Conservation (phyloP, 2,888 invertebrate genomes). For the Melitaea athalia region DNA sequence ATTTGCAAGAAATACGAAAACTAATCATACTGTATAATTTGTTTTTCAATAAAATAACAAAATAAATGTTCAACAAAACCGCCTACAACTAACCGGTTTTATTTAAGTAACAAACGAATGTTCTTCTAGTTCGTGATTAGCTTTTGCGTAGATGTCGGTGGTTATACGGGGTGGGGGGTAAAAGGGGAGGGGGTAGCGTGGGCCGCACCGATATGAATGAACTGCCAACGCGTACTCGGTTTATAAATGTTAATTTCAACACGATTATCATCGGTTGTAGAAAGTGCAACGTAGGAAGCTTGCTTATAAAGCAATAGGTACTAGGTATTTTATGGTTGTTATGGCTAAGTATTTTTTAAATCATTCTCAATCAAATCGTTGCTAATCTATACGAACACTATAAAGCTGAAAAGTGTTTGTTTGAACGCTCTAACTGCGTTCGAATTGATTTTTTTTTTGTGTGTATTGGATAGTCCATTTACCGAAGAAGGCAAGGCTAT, state of each 20-base stretch:
- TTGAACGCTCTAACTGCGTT: no score
- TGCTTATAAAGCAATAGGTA: not conserved
- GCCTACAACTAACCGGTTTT: not conserved
- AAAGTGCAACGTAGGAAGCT: constrained; percentile 45
- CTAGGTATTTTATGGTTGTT: not conserved
- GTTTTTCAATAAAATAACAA: not conserved
- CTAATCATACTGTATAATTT: not conserved
- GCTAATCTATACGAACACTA: no score
- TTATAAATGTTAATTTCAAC: constrained; percentile 43
- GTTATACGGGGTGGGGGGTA: constrained; percentile 29
- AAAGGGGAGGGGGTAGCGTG: constrained; percentile 42
- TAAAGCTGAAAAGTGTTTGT: no score
- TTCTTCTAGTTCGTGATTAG: constrained; percentile 23
- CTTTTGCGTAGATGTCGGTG: constrained; percentile 20
- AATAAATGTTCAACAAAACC: not conserved
- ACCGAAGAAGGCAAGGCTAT: no score
- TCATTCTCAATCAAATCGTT: no score
- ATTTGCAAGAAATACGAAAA: no score
- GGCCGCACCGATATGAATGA: constrained; percentile 56
- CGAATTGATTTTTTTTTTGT: no score
- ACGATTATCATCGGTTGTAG: constrained; percentile 43
- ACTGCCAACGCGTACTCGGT: constrained; percentile 43
- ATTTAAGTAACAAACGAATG: constrained; percentile 10
- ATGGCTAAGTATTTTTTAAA: constrained; percentile 1
- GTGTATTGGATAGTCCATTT: no score